Percentiles rank a stretch among this genome's conserved stretches.
These are phyloP conservation scores for Neodiprion virginianus DNA, from an alignment of 1,140 invertebrate species.

Conservation along the genomic window DNA sequence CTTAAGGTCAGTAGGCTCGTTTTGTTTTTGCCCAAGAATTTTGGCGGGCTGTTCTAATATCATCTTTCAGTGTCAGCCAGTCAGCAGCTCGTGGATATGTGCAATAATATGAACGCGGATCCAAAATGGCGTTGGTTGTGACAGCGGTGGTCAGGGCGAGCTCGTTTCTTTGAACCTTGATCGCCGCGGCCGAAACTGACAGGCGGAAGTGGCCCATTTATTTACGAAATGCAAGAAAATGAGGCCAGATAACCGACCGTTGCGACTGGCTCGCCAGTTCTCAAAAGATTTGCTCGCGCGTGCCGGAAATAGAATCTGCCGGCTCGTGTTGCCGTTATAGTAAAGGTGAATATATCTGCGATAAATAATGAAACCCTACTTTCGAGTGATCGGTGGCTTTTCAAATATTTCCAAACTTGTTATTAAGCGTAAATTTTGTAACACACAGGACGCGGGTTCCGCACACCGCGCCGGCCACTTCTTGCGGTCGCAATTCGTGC, in stretches of 20 bases:
- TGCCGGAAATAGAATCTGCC: conserved; percentile 56
- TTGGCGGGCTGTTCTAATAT: conserved; percentile 7
- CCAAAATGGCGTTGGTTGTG: neutral
- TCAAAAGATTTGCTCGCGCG: conserved; percentile 38
- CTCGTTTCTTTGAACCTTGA: neutral
- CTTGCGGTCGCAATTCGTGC: too few species aligned
- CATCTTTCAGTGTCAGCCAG: neutral
- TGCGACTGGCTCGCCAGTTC: conserved; percentile 49
- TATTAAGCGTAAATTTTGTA: too few species aligned
- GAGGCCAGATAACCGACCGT: conserved; percentile 50
- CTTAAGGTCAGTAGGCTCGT: neutral
- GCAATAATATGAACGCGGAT: neutral
- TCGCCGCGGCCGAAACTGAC: conserved; percentile 5
- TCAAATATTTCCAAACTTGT: too few species aligned
- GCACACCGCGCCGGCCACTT: too few species aligned
- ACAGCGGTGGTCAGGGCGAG: neutral
- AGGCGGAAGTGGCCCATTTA: conserved; percentile 58
- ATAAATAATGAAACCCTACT: neutral
- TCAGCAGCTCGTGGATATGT: neutral
- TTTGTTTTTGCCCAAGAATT: neutral
- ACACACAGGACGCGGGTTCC: too few species aligned
- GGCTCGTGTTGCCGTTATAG: conserved; percentile 18
- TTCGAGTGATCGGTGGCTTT: neutral
- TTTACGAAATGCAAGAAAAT: conserved; percentile 56
- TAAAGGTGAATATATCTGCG: neutral